phyloP scores from a whole-genome alignment of 2,797 vertebrate species.

The Phrynocephalus guinanensis region DNA sequence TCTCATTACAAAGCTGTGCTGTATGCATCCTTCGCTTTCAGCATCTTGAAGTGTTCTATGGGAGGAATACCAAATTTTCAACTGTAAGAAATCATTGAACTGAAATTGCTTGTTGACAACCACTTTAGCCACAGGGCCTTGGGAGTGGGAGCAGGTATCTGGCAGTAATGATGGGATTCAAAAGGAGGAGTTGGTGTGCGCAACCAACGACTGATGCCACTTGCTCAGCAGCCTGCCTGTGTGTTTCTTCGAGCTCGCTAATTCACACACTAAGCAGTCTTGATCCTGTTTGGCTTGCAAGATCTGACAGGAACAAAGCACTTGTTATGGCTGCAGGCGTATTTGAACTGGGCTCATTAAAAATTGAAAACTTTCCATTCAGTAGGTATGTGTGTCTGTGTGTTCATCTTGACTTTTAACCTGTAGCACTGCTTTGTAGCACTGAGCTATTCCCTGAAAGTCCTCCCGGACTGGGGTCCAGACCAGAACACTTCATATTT shows the following conservation, averaged over 20 bases:
- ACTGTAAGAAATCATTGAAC: not conserved
- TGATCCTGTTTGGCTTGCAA: not conserved
- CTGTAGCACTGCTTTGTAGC: not conserved
- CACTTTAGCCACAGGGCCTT: not conserved
- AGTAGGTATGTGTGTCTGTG: constrained; percentile 11
- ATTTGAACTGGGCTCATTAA: constrained; percentile 28
- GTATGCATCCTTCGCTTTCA: not conserved
- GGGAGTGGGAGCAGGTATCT: not conserved
- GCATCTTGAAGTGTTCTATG: not conserved
- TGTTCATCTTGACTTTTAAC: constrained; percentile 16
- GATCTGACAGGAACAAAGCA: constrained; percentile 34
- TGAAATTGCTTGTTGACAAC: not conserved
- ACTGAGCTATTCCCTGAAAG: not conserved
- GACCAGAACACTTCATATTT: constrained; percentile 17
- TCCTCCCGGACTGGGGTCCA: constrained; percentile 13
- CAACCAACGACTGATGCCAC: not conserved
- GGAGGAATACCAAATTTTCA: not conserved
- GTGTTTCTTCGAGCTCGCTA: constrained; percentile 26
- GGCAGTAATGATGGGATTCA: not conserved
- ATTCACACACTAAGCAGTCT: constrained; percentile 4
- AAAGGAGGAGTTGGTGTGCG: not conserved
- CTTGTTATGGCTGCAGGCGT: constrained; percentile 4
- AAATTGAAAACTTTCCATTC: constrained; percentile 32
- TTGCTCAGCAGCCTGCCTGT: constrained; percentile 9
- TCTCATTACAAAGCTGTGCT: not conserved